These are phyloP conservation scores for Teleogryllus oceanicus DNA, from an alignment of 2,888 invertebrate genomes.

Conservation along the genomic window DNA sequence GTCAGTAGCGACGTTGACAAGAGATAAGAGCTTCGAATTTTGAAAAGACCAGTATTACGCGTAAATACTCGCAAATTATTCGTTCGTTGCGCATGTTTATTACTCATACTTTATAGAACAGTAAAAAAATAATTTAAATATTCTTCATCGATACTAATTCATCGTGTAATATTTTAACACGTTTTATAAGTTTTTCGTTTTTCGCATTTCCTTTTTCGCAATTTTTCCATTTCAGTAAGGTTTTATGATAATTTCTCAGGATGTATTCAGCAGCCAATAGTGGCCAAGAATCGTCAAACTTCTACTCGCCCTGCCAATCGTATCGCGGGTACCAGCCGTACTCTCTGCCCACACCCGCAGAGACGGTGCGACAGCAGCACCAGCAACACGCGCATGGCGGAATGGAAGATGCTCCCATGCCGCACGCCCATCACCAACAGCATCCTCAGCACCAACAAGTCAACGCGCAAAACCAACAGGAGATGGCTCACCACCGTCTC, in stretches of 20 bases:
- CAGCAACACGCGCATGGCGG: neutral
- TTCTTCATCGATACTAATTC: too few relatives aligned
- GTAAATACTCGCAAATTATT: too few relatives aligned
- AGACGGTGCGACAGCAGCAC: conserved; percentile 9
- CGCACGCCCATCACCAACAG: neutral
- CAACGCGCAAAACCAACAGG: conserved; percentile 26
- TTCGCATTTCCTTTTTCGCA: too few relatives aligned
- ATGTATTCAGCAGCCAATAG: neutral
- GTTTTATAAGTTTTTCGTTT: too few relatives aligned
- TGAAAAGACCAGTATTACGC: too few relatives aligned
- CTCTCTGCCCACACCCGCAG: neutral
- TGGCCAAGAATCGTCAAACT: neutral
- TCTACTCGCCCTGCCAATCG: neutral
- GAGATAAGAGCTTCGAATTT: too few relatives aligned
- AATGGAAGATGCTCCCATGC: neutral
- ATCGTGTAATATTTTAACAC: too few relatives aligned
- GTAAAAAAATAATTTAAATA: too few relatives aligned
- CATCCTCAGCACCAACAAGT: neutral
- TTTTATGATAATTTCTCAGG: neutral
- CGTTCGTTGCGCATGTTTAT: too few relatives aligned
- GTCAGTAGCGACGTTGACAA: too few relatives aligned
- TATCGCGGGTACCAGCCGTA: neutral
- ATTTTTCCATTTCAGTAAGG: neutral
- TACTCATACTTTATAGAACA: too few relatives aligned
- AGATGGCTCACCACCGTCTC: neutral